Evolutionary conservation across 2,113 vertebrate species (phyloP).

Genomic region (Myocastor coypus): DNA sequence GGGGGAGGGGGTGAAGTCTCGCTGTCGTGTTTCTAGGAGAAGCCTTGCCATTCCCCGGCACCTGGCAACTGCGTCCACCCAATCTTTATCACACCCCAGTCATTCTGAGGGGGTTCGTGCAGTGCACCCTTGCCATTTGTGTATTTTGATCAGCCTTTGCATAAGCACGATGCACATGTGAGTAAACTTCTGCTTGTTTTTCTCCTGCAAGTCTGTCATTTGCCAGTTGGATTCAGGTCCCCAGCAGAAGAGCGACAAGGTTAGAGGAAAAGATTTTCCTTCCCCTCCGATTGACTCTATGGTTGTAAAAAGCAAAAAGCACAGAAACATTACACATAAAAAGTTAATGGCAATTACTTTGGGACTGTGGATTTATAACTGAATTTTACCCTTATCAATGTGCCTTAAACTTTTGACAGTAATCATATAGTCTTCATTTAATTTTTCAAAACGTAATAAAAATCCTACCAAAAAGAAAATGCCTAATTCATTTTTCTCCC

Average conservation of each 20-base stretch:
- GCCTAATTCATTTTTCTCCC: neutral
- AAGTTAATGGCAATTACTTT: neutral
- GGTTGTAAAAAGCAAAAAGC: conserved; percentile 23
- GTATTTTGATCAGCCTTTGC: neutral
- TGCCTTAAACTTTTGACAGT: neutral
- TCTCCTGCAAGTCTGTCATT: neutral
- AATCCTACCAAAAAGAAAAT: neutral
- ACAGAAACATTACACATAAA: neutral
- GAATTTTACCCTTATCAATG: neutral
- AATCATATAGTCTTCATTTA: neutral
- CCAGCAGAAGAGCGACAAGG: neutral
- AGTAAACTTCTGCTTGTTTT: neutral
- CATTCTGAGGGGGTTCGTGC: neutral
- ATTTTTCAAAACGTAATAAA: neutral
- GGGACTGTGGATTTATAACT: neutral
- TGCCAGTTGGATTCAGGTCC: neutral
- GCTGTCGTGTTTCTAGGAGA: neutral
- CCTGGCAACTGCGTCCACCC: neutral
- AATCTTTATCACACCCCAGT: neutral
- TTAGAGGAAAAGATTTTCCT: neutral
- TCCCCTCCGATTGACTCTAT: neutral
- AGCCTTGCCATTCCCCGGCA: neutral
- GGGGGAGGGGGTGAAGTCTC: neutral
- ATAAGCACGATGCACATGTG: neutral
- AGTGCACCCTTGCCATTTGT: neutral